These are phyloP conservation scores for Sebastes cheni DNA, from an alignment of 2,797 vertebrate genomes.

Conservation along the genomic window DNA sequence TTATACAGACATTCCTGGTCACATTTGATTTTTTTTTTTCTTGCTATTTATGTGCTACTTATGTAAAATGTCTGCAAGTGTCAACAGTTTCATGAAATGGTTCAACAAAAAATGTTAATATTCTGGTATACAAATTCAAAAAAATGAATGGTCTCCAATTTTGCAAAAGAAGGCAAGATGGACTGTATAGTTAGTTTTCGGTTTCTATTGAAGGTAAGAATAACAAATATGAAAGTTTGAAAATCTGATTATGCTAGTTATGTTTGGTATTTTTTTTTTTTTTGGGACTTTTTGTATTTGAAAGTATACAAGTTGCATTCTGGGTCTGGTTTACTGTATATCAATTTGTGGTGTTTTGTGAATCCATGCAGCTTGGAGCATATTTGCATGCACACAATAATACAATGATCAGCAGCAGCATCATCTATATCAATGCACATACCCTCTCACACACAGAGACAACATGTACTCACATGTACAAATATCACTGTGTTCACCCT, in stretches of 20 bases:
- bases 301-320: not conserved
- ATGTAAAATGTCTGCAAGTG: too few species aligned
- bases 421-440: not conserved
- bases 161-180: not conserved
- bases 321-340: not conserved
- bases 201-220: not conserved
- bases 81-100: too few species aligned
- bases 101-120: too few species aligned
- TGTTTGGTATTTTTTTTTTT: not conserved
- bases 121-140: too few species aligned
- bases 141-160: accelerated
- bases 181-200: accelerated
- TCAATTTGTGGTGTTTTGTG: not conserved
- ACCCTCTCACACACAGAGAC: not conserved
- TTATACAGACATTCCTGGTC: not conserved
- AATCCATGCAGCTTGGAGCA: not conserved
- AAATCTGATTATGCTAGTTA: not conserved
- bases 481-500: not conserved
- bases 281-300: not conserved
- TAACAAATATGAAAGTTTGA: not conserved
- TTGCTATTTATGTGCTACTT: too few species aligned
- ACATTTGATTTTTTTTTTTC: too few species aligned
- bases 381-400: not conserved
- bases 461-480: not conserved
- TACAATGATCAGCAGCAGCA: not conserved